Base-by-base conservation (phyloP, 1,140 invertebrate species). In the Drosophila malerkotliana region DNA sequence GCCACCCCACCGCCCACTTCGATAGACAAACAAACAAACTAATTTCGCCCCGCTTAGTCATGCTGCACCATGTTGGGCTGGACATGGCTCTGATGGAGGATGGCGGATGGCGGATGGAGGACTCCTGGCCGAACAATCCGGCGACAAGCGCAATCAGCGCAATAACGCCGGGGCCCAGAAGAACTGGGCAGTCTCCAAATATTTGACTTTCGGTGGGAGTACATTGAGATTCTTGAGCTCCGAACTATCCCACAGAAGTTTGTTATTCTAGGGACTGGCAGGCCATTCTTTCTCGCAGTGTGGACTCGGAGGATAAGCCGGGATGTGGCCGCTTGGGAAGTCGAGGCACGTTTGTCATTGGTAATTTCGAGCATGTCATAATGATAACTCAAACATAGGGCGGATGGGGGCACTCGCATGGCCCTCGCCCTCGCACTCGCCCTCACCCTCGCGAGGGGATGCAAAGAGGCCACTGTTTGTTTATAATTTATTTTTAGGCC, bases 341-440 rank as follows among this genome's bases (percentile, higher is more conserved):
- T 83, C 83, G 39, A 30, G 58, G 67, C 83, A 87, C 83, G 83
- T 87, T 82, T 83, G 84, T 87, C 83, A 87, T 87, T 87, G 83
- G 83, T 88, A 87, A 87, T 87, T 88, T 87, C 67, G 76, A 87
- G 84, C 83, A 88, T 87, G 83, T 79, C 83, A 87, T 88, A 87
- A 87, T 87, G 84, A 87, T 87, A 87, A 88, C 79, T 82, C 83
- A 88, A 87, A 78, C 54, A 85, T 80, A 57, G 41, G 64, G 12
- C 41, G 41, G 56, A 21, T 21, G 52, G 64, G 44, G 55, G 37
- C 56, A 74, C 58, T 41, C 52, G 49, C 8, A 14, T 10, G 18
- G 26, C 26, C 6, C 26, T 44, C 12, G 28, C 7, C 7, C 7
- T 8, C 9, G 8, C 32, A 1, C 9, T 32, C 5, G 28, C 7